These are phyloP conservation scores for Tridacna crocea DNA, from an alignment of 2,888 invertebrate genomes.

Conservation along the genomic window DNA sequence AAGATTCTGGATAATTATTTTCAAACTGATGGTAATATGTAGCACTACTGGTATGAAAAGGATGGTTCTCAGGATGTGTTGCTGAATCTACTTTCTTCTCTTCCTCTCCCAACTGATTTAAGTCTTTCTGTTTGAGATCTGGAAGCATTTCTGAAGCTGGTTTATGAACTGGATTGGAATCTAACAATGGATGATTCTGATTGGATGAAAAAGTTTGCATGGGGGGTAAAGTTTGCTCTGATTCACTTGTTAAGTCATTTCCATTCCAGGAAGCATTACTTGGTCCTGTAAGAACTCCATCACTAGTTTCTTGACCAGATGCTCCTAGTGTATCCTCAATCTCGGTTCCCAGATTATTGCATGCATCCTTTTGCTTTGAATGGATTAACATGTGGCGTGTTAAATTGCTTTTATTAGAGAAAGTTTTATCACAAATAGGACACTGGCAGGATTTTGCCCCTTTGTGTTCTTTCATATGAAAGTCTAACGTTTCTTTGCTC, in stretches of 20 bases:
- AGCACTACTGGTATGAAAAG: background rate
- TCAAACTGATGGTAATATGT: constrained; percentile 5
- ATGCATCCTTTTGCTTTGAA: background rate
- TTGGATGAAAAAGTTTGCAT: constrained; percentile 44
- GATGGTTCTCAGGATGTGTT: background rate
- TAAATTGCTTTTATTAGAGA: constrained; percentile 38
- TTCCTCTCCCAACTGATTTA: background rate
- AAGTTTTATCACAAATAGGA: constrained; percentile 31
- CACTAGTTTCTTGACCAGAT: background rate
- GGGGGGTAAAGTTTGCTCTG: constrained; percentile 31
- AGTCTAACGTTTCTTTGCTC: constrained; percentile 24
- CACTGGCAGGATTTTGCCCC: constrained; percentile 37
- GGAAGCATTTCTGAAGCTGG: background rate
- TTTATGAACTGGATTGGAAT: constrained; percentile 3
- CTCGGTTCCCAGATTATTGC: background rate
- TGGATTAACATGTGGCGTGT: constrained; percentile 30
- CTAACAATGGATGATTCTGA: background rate
- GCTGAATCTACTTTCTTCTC: background rate
- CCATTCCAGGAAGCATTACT: background rate
- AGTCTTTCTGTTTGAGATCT: constrained; percentile 31
- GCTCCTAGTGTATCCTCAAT: background rate
- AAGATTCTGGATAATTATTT: background rate
- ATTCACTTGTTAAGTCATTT: background rate
- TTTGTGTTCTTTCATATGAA: constrained; percentile 35
- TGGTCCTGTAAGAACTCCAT: background rate